Evolutionary conservation across 2,888 invertebrate genomes (phyloP), one percentile per base, ranked within the genome.

Genomic region (Sarcophaga subvicina): DNA sequence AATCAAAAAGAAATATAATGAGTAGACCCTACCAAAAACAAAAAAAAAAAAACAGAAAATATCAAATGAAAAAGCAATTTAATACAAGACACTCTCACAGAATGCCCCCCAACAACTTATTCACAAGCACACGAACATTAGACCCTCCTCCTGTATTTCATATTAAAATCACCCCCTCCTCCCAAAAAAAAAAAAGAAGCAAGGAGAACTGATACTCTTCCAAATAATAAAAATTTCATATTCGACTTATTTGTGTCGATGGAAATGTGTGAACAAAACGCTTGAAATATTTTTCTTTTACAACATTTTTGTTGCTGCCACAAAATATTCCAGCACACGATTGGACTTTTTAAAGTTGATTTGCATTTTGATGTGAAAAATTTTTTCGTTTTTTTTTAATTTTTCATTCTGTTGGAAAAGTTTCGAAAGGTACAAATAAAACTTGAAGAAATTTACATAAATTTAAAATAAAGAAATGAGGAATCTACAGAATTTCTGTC

Each of bases 391-490:
- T 37, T 37, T 6, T 37, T 37, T 37, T 37, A 1, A 6, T 37
- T 37, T 37, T 37, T 37, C 1, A 6, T 37, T 37, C 37, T 66
- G 47, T 66, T 77, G 60, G 62, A 80, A 76, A 80, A 76, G 62
- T 76, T 80, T 83, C 83, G 71, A 37, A 80, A 86, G 79, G 79
- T 86, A 86, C 66, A 47, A 83, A 76, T 70, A 67, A 83, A 77
- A 37, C 11, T n/a, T 54, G 47, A 63, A 82, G 6, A 37, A 79
- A 80, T 86, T 83, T 80, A 72, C 83, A 86, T 86, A 86, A 80
- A 76, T 80, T 83, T 80, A 8, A 69, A 77, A 76, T 77, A 67
- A 83, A 83, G 75, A 47, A 64, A 47, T 64, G 67, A 79, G 72
- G 49, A 76, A 25, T 37, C 6, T 37, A 37, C 37, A 37, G 37